Evolutionary conservation across 2,888 invertebrate species (phyloP).

Genomic region (Aphelenchoides bicaudatus): DNA sequence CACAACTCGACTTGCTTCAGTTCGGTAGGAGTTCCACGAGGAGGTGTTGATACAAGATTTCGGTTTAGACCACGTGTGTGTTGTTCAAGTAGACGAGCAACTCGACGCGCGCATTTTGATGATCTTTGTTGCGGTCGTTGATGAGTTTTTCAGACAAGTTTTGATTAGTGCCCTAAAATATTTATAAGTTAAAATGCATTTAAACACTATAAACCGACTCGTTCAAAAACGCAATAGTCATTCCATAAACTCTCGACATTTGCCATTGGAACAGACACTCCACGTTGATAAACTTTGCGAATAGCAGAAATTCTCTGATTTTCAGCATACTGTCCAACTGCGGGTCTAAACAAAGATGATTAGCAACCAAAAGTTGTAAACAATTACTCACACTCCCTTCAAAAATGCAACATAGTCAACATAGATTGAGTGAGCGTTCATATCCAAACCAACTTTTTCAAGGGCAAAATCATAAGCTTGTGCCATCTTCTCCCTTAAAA

Average conservation of each 20-base stretch:
- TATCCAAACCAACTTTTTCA: slow-evolving; percentile 97
- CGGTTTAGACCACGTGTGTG: slow-evolving; percentile 89
- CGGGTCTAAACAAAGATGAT: slow-evolving; percentile 68
- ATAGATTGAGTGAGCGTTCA: slow-evolving; percentile 93
- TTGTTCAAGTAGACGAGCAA: slow-evolving; percentile 83
- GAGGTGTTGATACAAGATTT: slow-evolving; percentile 93
- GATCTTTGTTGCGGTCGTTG: slow-evolving; percentile 88
- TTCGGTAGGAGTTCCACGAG: slow-evolving; percentile 66
- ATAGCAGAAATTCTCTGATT: slow-evolving; percentile 98
- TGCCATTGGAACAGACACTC: slow-evolving; percentile 90
- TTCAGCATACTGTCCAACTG: slow-evolving; percentile 96
- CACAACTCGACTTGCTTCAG: slow-evolving; percentile 77
- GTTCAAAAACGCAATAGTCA: slow-evolving; percentile 92
- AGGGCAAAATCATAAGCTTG: slow-evolving; percentile 98
- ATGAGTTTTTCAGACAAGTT: slow-evolving; percentile 94
- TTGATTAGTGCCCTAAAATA: slow-evolving; percentile 75
- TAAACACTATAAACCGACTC: slow-evolving; percentile 56
- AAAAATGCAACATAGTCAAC: slow-evolving; percentile 94
- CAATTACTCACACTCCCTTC: slow-evolving; percentile 64
- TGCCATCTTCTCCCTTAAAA: slow-evolving; percentile 89
- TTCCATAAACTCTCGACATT: slow-evolving; percentile 90
- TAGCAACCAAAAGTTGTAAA: slow-evolving; percentile 17
- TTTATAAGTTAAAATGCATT: slow-evolving; percentile 4
- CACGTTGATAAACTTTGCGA: slow-evolving; percentile 90
- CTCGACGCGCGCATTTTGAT: slow-evolving; percentile 62